Base-by-base conservation (phyloP, 2,113 vertebrate genomes). In the Miniopterus natalensis region DNA sequence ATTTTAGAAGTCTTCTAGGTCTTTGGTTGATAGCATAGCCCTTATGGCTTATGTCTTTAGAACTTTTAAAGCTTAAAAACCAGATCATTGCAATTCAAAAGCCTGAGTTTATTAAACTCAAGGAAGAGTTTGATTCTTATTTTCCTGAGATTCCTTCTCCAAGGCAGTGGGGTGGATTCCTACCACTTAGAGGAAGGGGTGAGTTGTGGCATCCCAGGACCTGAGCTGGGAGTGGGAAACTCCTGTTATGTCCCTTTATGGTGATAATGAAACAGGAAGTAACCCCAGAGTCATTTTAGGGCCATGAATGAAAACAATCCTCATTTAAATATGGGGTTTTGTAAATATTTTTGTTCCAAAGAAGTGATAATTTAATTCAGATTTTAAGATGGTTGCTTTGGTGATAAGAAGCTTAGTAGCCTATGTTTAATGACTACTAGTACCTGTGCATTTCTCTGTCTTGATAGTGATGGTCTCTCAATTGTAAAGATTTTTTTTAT, bases 71-170 rank as follows among this genome's bases (percentile, higher is more conserved):
- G 3, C 15, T 91, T 73, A 49, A 91, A 85, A 77, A 1, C 9
- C 21, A 42, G 1, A 2, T 61, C 88, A 23, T 49, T 96, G 9
- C 27, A 85, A 55, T 20, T 51, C 83, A 85, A 2, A 95, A 93
- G n/a, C 3, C 53, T 49, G 11, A 21, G 6, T 49, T 94, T 81
- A 53, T 95, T 57, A 83, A 80, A 29, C 68, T 85, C 25, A 65
- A 45, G 61, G 51, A 53, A 47, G 53, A 0, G 1, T 29, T 83
- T 88, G 12, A 77, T 88, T 91, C 7, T 85, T 63, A 31, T 47
- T 83, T 81, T 88, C 15, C 45, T 75, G n/a, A 74, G 25, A 27
- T 75, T 83, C 18, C 63, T 94, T 90, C 45, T 87, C 31, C 74
- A 45, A 92, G 80, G 10, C 42, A 68, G 9, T 51, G 27, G 21